phyloP scores from a whole-genome alignment of 2,797 vertebrate genomes.

The Muscicapa striata region DNA sequence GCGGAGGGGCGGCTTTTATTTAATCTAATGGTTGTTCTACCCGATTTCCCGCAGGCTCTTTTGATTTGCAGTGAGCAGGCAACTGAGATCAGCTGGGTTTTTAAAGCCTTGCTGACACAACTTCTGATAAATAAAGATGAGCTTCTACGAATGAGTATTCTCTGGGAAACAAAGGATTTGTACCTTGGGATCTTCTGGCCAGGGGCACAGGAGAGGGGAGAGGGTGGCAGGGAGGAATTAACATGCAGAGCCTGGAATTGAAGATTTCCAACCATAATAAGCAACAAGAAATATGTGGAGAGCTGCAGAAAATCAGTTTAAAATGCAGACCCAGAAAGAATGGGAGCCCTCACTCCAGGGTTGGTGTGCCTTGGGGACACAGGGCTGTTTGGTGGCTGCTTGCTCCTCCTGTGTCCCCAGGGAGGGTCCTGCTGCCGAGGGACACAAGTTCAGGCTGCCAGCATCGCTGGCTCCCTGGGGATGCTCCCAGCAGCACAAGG shows the following conservation, averaged over 20 bases:
- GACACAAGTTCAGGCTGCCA: neutral
- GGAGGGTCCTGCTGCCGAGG: neutral
- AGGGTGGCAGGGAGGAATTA: conserved; percentile 24
- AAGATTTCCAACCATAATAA: neutral
- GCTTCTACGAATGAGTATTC: neutral
- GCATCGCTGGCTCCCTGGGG: neutral
- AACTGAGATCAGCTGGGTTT: conserved; percentile 38
- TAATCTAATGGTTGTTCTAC: conserved; percentile 13
- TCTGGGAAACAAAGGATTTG: conserved; percentile 39
- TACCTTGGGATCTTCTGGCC: conserved; percentile 8
- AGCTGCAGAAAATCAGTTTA: neutral
- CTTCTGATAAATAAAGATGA: conserved; percentile 64
- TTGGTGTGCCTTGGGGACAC: neutral
- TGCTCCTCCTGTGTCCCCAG: neutral
- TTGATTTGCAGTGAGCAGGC: conserved; percentile 19
- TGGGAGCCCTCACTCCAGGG: neutral
- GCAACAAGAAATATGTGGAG: neutral
- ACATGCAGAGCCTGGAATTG: neutral
- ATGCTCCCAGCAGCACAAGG: neutral
- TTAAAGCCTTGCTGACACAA: conserved; percentile 43
- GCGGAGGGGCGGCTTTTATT: conserved; percentile 26
- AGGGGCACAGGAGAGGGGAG: neutral
- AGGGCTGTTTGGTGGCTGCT: neutral
- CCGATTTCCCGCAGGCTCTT: conserved; percentile 38
- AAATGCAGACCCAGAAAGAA: neutral